Percentiles rank a stretch among this genome's conserved stretches.
phyloP scores from a whole-genome alignment of 2,113 vertebrate species.

The Catagonus wagneri region DNA sequence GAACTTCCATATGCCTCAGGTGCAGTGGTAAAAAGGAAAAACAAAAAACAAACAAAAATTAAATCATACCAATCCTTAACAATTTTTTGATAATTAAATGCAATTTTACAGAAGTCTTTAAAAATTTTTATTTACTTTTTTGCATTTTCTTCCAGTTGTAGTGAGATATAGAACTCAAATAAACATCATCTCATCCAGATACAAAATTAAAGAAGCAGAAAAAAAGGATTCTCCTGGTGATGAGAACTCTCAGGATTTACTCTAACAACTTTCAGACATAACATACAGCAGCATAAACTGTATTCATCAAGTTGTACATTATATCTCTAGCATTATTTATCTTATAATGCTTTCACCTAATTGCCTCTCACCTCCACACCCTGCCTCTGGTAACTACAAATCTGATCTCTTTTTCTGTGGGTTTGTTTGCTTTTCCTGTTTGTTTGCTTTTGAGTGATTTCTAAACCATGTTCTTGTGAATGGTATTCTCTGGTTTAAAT shows the following conservation, averaged over 20 bases:
- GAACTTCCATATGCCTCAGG: too few species aligned
- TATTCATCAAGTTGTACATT: neutral
- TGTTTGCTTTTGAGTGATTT: neutral
- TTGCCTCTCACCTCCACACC: neutral
- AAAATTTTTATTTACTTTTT: neutral
- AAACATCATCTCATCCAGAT: neutral
- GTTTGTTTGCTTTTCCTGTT: neutral
- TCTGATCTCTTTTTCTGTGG: neutral
- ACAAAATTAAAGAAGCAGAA: neutral
- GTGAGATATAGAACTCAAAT: neutral
- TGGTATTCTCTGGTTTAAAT: conserved; percentile 68
- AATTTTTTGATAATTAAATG: neutral
- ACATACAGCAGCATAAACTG: neutral
- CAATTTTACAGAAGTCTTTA: neutral
- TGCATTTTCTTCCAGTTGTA: neutral
- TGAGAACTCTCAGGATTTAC: neutral
- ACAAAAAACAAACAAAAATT: neutral
- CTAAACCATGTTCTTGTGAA: neutral
- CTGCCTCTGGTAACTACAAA: neutral
- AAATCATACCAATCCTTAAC: conserved; percentile 73
- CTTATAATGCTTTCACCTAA: neutral
- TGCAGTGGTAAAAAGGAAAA: too few species aligned
- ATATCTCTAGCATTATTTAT: neutral
- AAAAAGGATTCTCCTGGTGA: neutral
- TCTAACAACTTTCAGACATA: neutral